These are phyloP conservation scores for Hyperopisus bebe DNA, from an alignment of 2,113 vertebrate genomes.

Conservation along the genomic window DNA sequence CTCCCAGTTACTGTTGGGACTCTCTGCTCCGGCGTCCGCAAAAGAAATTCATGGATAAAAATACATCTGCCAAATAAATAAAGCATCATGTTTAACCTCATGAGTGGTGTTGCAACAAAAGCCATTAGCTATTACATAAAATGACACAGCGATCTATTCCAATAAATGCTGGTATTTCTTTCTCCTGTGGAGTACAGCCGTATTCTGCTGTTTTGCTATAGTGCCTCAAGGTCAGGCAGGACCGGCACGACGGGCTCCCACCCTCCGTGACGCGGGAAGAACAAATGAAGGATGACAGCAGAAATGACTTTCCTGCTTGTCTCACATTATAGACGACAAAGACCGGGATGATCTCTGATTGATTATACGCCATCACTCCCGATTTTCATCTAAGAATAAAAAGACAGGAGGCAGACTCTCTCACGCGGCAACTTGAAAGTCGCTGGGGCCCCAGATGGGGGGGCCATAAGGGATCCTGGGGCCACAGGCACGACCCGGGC, in stretches of 20 bases:
- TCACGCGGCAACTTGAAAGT: not conserved
- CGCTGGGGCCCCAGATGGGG: no score
- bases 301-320: not conserved
- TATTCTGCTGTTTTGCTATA: not conserved
- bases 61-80: not conserved
- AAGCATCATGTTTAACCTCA: not conserved
- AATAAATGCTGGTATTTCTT: not conserved
- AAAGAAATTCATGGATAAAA: not conserved
- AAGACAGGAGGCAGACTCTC: not conserved
- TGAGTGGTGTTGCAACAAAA: not conserved
- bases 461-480: not conserved
- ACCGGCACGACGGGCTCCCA: not conserved
- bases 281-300: not conserved
- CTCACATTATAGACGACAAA: not conserved
- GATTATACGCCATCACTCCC: not conserved
- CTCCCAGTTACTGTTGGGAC: not conserved
- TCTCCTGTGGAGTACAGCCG: not conserved
- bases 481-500: not conserved
- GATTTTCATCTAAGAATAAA: not conserved
- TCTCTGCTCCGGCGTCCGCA: not conserved
- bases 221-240: not conserved
- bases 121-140: not conserved
- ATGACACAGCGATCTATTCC: not conserved
- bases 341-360: not conserved
- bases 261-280: not conserved